Conservation (phyloP, 2,797 vertebrate species). For the Acridotheres tristis region DNA sequence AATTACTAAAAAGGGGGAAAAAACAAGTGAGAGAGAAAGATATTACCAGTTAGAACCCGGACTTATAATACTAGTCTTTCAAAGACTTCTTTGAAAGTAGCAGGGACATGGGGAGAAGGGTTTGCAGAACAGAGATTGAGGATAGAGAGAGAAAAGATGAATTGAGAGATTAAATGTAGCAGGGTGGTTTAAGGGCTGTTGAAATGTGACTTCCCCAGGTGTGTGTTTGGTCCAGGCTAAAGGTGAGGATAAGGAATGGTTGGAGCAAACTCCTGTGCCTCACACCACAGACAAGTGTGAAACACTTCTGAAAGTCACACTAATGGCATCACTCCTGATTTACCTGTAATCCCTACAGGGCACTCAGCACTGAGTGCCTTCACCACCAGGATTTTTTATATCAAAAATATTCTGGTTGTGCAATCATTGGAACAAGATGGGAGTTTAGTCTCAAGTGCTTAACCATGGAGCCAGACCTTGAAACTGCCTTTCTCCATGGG, state of each 20-base stretch:
- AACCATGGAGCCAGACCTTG: background rate
- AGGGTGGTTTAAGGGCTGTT: background rate
- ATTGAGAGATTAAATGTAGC: slow-evolving; percentile 36
- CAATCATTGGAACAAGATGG: background rate
- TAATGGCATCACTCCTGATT: background rate
- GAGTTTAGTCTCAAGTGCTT: background rate
- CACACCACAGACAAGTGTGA: background rate
- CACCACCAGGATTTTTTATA: background rate
- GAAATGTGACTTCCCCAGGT: background rate
- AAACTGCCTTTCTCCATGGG: background rate
- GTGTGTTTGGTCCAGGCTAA: background rate
- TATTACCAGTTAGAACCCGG: slow-evolving; percentile 23
- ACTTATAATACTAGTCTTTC: slow-evolving; percentile 41
- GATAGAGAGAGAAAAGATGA: slow-evolving; percentile 42
- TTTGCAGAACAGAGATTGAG: background rate
- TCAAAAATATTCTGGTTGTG: background rate
- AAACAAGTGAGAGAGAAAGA: background rate
- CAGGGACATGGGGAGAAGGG: background rate
- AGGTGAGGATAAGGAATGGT: background rate
- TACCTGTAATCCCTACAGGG: background rate
- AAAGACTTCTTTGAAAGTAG: slow-evolving; percentile 42
- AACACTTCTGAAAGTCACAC: background rate
- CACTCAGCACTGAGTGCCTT: background rate
- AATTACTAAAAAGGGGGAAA: background rate
- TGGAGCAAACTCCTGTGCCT: background rate